Evolutionary conservation across 2,113 vertebrate genomes (phyloP), one percentile per base, ranked within the genome.

Genomic region (Ibidorhyncha struthersii): DNA sequence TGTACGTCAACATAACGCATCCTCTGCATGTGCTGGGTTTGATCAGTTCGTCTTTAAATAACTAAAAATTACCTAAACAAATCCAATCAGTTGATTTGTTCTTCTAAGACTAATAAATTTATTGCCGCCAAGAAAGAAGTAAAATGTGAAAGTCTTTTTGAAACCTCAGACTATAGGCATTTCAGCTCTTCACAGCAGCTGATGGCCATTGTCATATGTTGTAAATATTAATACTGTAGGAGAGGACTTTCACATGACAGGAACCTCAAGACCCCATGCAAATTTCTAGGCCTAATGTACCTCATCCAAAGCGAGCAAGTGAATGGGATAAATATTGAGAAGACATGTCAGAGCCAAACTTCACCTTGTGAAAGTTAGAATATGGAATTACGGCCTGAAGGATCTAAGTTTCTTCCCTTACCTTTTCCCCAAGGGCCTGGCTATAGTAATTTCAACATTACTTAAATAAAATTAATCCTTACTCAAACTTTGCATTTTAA

Each of bases 171-270:
- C 85, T 74, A 81, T 4, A 91, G 92, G 62, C 43, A 72, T 73
- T 85, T 82, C 84, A 91, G 76, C 61, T 91, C 83, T 89, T 80
- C 93, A 52, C 36, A 30, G 26, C 19, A 49, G 72, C 89, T 96
- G 94, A 97, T 92, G 77, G 93, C 63, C 83, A 47, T 86, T 96
- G 88, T 92, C 96, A 97, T 71, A 97, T 47, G 67, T 6, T 34
- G 88, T 87, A 94, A 96, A 93, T 86, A 95, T 89, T 92, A 70
- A 40, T 52, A 55, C n/a, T 49, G 8, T 49, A 83, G 94, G 62
- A 94, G 67, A 91, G 1, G 70, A 91, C 91, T 96, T 95, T 93
- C 86, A 90, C 56, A 70, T 91, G 92, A 97, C 92, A 96, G 82
- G 87, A 91, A 93, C 84, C 59, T 94, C 27, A 25, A 95, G 85